These are phyloP conservation scores for Hemicentrotus pulcherrimus DNA, from an alignment of 35 echinoderm and acorn worm species.

Conservation along the genomic window DNA sequence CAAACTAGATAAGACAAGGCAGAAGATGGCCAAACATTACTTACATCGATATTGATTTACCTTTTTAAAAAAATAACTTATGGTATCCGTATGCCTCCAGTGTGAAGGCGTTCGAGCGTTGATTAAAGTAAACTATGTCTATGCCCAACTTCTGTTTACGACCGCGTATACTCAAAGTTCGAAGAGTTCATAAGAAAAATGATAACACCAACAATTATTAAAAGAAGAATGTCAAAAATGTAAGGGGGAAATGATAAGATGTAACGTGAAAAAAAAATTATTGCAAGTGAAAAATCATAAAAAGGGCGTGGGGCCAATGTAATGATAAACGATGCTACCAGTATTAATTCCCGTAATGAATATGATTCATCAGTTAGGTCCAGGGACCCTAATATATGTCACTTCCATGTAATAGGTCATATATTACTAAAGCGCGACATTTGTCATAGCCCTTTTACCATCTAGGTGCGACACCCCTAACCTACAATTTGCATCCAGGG, in stretches of 20 bases:
- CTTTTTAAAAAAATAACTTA: no score
- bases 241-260: background rate
- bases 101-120: no score
- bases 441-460: background rate
- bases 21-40: no score
- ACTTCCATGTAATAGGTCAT: background rate
- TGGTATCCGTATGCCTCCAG: no score
- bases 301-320: background rate
- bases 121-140: no score
- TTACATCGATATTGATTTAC: no score
- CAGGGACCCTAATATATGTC: background rate
- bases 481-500: background rate
- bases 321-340: background rate
- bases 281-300: background rate
- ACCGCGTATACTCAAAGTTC: no score
- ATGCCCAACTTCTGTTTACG: no score
- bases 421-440: background rate
- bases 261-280: background rate
- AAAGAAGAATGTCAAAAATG: background rate
- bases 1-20: no score
- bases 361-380: background rate
- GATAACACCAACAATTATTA: no score
- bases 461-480: background rate
- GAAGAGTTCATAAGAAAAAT: no score
- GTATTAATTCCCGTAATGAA: background rate